Conservation (phyloP, 2,888 invertebrate species). For the Ochropleura leucogaster region DNA sequence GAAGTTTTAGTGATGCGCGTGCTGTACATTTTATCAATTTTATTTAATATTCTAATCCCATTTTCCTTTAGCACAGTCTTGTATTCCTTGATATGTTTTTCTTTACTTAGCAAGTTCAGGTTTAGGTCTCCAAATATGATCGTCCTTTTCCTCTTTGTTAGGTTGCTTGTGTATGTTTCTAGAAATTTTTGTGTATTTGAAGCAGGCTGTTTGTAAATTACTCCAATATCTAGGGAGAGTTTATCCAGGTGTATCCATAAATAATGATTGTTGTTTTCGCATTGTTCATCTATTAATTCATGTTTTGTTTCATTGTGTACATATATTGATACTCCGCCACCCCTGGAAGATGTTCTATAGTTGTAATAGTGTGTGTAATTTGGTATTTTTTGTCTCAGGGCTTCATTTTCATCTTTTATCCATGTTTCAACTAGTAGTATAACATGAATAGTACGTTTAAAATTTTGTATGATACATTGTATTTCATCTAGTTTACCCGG, state of each 20-base stretch:
- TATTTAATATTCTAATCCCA: constrained; percentile 9
- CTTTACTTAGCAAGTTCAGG: constrained; percentile 1
- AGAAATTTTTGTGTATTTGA: constrained; percentile 3
- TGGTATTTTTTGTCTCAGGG: not conserved
- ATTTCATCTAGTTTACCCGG: not conserved
- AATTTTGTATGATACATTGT: not conserved
- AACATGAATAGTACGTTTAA: not conserved
- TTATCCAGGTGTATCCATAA: constrained; percentile 6
- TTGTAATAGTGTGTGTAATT: constrained; percentile 2
- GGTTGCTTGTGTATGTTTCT: not conserved
- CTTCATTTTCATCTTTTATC: constrained; percentile 1
- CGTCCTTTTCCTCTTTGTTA: not conserved
- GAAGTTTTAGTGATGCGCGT: constrained; percentile 6
- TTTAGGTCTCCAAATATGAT: not conserved
- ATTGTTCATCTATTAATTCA: not conserved
- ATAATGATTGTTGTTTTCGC: constrained; percentile 7
- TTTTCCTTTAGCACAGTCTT: constrained; percentile 6
- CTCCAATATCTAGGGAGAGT: constrained; percentile 7
- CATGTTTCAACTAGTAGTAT: not conserved
- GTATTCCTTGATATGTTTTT: constrained; percentile 5
- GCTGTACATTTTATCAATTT: constrained; percentile 11
- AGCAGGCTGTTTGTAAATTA: constrained; percentile 3
- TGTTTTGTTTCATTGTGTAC: not conserved
- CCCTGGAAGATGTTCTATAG: constrained; percentile 4
- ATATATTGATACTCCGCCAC: constrained; percentile 11